Conservation (phyloP, 2,797 vertebrate genomes). For the Rhinatrema bivittatum region DNA sequence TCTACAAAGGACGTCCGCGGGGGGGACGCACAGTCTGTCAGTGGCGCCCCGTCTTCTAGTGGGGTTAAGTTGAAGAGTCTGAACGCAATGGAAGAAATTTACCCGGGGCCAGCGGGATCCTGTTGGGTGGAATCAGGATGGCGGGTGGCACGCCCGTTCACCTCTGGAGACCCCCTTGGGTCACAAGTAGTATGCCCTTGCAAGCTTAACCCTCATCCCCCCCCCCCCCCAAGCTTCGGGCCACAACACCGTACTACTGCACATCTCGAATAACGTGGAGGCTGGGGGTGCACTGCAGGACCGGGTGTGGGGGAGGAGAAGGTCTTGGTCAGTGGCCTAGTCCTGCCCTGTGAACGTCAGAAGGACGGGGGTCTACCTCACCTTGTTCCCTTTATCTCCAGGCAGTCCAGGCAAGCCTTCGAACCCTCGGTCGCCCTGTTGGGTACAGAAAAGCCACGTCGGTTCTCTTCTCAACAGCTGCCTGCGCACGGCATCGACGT, state of each 20-base stretch:
- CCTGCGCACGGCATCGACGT: no score
- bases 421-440: slow-evolving; percentile 84
- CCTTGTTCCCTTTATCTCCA: slow-evolving; percentile 81
- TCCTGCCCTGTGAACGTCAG: rapidly evolving
- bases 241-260: no score
- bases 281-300: rapidly evolving
- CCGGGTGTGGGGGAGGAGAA: neutral
- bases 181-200: no score
- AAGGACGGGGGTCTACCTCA: slow-evolving; percentile 40
- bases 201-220: no score
- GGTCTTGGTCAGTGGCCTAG: no score
- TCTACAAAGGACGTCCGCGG: no score
- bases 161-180: no score
- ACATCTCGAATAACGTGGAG: no score
- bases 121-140: rapidly evolving
- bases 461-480: neutral
- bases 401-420: slow-evolving; percentile 83
- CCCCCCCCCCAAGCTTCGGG: no score
- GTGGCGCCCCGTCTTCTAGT: neutral
- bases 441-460: neutral
- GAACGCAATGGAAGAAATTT: no score
- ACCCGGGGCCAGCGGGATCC: neutral
- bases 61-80: rapidly evolving
- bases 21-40: neutral
- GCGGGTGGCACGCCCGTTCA: no score